Conservation (phyloP, 2,797 vertebrate genomes). For the Neopelma chrysocephalum region DNA sequence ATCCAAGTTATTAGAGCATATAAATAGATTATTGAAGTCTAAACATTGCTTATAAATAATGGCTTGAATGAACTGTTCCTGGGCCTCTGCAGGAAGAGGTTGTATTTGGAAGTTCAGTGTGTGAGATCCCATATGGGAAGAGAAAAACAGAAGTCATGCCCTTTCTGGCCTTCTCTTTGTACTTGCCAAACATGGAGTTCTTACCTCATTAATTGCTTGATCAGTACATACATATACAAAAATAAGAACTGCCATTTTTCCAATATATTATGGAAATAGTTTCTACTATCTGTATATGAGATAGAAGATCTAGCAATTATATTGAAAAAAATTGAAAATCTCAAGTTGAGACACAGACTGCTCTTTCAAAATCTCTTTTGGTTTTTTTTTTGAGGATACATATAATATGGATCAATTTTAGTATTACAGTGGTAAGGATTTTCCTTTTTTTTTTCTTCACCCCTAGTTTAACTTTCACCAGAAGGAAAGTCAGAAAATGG, state of each 20-base stretch:
- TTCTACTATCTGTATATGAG: neutral
- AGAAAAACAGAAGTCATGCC: neutral
- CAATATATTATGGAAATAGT: neutral
- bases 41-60: neutral
- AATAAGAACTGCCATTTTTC: neutral
- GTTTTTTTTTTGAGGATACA: neutral
- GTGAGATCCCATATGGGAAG: neutral
- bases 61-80: neutral
- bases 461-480: neutral
- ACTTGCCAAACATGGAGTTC: neutral
- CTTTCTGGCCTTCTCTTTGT: neutral
- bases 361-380: no score
- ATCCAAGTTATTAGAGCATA: neutral
- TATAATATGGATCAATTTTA: neutral
- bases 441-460: neutral
- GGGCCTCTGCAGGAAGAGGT: neutral
- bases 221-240: neutral
- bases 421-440: neutral
- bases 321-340: neutral
- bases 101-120: neutral
- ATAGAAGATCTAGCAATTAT: neutral
- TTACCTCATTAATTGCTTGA: neutral
- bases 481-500: neutral
- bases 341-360: neutral
- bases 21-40: neutral